phyloP scores from a whole-genome alignment of 2,888 invertebrate species.

The Branchipolynoe longqiensis region DNA sequence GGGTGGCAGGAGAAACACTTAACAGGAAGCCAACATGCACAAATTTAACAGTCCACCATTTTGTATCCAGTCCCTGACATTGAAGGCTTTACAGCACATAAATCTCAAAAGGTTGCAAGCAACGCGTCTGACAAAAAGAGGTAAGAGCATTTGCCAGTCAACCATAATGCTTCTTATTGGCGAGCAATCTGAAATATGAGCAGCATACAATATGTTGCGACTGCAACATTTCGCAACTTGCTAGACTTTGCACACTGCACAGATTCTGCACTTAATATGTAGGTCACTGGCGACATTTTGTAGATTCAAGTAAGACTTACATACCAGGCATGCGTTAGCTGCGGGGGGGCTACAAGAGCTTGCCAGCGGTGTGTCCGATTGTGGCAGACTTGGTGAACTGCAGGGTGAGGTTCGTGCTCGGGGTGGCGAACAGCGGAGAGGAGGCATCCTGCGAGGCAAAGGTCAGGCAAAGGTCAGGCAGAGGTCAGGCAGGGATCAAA shows the following conservation, averaged over 20 bases:
- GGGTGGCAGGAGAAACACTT: too few species aligned
- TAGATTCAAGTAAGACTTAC: not conserved
- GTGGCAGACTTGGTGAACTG: conserved; percentile 52
- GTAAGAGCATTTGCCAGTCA: too few species aligned
- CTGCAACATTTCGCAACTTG: too few species aligned
- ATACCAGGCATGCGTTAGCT: not conserved
- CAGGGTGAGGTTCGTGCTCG: conserved; percentile 39
- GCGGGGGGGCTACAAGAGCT: conserved; percentile 27
- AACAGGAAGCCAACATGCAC: too few species aligned
- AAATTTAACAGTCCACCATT: too few species aligned
- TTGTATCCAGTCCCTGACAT: too few species aligned
- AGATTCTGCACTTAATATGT: not conserved
- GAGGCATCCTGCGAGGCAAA: conserved; percentile 6
- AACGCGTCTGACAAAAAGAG: too few species aligned
- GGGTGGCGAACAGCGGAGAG: conserved; percentile 39
- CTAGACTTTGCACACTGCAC: not conserved
- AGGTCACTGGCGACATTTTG: not conserved
- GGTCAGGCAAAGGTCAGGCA: not conserved
- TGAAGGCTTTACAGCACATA: too few species aligned
- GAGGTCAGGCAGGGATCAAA: conserved; percentile 2
- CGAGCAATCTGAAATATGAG: too few species aligned
- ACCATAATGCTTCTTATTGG: too few species aligned
- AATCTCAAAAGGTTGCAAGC: too few species aligned
- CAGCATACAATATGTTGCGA: too few species aligned
- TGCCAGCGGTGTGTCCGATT: conserved; percentile 49